Evolutionary conservation across 2,797 vertebrate species (phyloP), one percentile per base, ranked within the genome.

Genomic region (Crax fasciolata): DNA sequence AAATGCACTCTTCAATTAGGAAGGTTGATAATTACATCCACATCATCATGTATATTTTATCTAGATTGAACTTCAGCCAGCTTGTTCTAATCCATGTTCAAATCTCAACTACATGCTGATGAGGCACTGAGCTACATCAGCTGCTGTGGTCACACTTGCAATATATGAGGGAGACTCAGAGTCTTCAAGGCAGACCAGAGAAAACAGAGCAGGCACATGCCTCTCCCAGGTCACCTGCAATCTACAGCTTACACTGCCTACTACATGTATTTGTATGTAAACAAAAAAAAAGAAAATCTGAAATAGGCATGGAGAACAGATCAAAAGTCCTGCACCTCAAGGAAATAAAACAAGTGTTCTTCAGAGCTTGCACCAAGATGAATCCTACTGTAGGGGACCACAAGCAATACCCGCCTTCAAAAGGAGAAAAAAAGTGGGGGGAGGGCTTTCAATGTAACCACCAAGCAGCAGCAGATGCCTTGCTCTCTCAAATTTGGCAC

Each of bases 1-100:
- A 94, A 92, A 93, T 35, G 54, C 44, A 83, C 51, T 43, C 62
- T 93, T 91, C 82, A 94, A 14, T 93, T 91, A 95, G 48, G n/a
- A 73, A 95, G 62, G 48, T 73, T 96, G 92, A 96, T 91, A 92
- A 97, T 91, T 89, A 91, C 89, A 81, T 92, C 58, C 75, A 92
- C 82, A 95, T 92, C 89, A 84, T 75, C 89, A 88, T 81, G 89
- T 88, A 94, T 86, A 91, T 95, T 92, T 96, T 96, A 96, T 95
- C 87, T 91, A 73, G 79, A 93, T 92, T 94, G 94, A 91, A 83
- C 51, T 72, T 90, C 84, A 89, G 91, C 89, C 96, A 96, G 87
- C 62, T 90, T 92, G 89, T 84, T 93, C 73, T 92, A 87, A 96
- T 72, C 90, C 87, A 83, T 1, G 70, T 83, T 77, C 94, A 83